Percentiles rank a stretch among this genome's conserved stretches.
Evolutionary conservation across 2,888 invertebrate species (phyloP).

Genomic region (Cephus rjabovi): DNA sequence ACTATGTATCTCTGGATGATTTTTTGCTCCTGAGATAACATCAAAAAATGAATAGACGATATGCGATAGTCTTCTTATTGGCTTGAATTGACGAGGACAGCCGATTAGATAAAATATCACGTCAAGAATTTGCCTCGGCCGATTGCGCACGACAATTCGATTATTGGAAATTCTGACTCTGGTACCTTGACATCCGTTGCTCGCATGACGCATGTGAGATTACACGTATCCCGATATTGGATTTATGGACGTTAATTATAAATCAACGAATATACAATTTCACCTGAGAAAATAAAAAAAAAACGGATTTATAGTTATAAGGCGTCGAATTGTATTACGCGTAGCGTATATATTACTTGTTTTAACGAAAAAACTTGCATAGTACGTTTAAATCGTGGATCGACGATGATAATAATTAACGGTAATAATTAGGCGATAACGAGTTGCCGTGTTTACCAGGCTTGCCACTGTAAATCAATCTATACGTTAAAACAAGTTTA

Average conservation of each 20-base stretch:
- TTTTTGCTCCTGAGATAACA: neutral
- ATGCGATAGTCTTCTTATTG: neutral
- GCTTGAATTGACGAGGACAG: neutral
- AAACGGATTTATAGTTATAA: neutral
- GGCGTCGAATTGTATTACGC: neutral
- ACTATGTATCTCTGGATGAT: too few relatives aligned
- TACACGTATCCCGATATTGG: neutral
- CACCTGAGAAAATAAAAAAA: neutral
- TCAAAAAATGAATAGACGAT: neutral
- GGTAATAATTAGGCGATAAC: neutral
- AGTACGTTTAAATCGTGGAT: neutral
- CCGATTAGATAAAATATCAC: neutral
- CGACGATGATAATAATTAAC: neutral
- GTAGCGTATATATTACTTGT: neutral
- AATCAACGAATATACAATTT: neutral
- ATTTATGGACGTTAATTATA: neutral
- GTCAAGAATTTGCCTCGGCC: neutral
- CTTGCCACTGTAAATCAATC: neutral
- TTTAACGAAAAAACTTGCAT: neutral
- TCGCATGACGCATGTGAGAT: neutral
- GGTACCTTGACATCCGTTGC: neutral
- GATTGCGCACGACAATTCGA: neutral
- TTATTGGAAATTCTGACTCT: neutral
- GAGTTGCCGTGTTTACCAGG: neutral
- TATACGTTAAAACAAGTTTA: neutral